Evolutionary conservation across 2,888 invertebrate genomes (phyloP).

Genomic region (Rapana venosa): DNA sequence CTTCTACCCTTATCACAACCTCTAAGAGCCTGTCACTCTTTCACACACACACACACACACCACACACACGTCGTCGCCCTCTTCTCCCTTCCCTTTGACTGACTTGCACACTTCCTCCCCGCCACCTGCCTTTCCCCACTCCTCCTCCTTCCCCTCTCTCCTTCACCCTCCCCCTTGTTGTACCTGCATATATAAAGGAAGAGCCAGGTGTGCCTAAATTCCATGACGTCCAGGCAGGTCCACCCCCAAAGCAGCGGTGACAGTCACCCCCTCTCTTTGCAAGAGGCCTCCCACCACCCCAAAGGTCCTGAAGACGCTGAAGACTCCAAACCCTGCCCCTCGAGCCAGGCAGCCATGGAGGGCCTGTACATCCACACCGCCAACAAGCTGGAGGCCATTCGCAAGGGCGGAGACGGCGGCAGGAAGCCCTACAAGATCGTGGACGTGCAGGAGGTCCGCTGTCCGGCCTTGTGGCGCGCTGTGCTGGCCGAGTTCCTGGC

Average conservation of each 20-base stretch:
- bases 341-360: conserved; percentile 54
- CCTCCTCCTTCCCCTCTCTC: not conserved
- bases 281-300: not conserved
- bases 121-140: not conserved
- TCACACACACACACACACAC: not conserved
- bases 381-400: conserved; percentile 58
- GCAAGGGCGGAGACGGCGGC: conserved; percentile 49
- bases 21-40: too few relatives aligned
- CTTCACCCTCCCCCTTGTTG: not conserved
- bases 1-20: too few relatives aligned
- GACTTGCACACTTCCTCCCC: not conserved
- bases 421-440: conserved; percentile 48
- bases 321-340: not conserved
- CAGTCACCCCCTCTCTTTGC: not conserved
- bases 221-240: too few relatives aligned
- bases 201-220: not conserved
- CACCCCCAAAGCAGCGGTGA: not conserved
- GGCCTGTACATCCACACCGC: conserved; percentile 62
- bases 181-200: not conserved
- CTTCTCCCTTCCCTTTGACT: not conserved
- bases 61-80: not conserved
- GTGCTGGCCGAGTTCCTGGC: conserved; percentile 78
- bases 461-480: conserved; percentile 76
- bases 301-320: too few relatives aligned
- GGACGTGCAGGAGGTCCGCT: conserved; percentile 58